Evolutionary conservation across 2,113 vertebrate species (phyloP).

Genomic region (Perca flavescens): DNA sequence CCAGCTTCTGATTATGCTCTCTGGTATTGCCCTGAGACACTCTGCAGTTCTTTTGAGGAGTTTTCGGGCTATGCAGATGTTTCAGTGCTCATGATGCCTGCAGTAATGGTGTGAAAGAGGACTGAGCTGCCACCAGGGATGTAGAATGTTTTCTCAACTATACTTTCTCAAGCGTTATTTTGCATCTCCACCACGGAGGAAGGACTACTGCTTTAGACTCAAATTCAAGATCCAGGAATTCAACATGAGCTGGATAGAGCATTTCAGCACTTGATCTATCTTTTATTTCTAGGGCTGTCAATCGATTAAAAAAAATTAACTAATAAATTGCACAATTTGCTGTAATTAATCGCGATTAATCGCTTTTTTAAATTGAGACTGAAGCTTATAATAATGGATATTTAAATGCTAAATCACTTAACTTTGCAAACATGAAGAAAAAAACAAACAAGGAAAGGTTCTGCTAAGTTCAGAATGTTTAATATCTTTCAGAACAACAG

Average conservation of each 20-base stretch:
- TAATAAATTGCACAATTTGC: too few relatives aligned
- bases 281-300: too few relatives aligned
- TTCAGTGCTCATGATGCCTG: slow-evolving; percentile 49
- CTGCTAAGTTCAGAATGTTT: too few relatives aligned
- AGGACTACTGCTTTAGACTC: slow-evolving; percentile 15
- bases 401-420: too few relatives aligned
- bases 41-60: slow-evolving; percentile 64
- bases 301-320: too few relatives aligned
- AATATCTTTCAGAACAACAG: too few relatives aligned
- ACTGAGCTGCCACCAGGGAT: slow-evolving; percentile 56
- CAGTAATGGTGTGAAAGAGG: slow-evolving; percentile 42
- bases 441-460: too few relatives aligned
- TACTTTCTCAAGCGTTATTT: slow-evolving; percentile 47
- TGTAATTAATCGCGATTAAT: too few relatives aligned
- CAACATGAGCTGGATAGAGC: neutral
- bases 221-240: neutral
- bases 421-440: too few relatives aligned
- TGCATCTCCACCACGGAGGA: slow-evolving; percentile 19
- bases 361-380: too few relatives aligned
- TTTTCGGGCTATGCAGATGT: slow-evolving; percentile 73
- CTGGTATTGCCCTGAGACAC: slow-evolving; percentile 65
- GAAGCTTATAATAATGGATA: too few relatives aligned
- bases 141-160: slow-evolving; percentile 38
- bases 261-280: neutral
- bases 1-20: slow-evolving; percentile 62